Conservation (phyloP, 2,113 vertebrate species). For the Phrynocephalus versicolor region DNA sequence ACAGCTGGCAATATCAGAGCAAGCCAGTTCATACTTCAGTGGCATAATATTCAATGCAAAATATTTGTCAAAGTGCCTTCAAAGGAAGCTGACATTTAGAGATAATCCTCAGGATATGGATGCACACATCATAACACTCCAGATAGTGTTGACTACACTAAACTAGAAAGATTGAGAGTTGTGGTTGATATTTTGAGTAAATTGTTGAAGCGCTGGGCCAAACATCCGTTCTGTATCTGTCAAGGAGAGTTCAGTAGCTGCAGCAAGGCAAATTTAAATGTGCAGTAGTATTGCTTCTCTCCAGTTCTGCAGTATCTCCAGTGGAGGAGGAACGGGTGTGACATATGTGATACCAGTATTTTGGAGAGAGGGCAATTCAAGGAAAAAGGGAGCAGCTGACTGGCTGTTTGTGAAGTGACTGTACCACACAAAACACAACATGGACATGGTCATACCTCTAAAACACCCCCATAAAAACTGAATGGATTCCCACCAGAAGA, state of each 20-base stretch:
- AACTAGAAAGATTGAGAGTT: not conserved
- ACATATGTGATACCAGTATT: too few species aligned
- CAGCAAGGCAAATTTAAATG: not conserved
- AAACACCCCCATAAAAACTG: too few species aligned
- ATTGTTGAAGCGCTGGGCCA: conserved; percentile 2
- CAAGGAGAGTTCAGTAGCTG: not conserved
- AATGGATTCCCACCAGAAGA: too few species aligned
- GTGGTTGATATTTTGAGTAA: not conserved
- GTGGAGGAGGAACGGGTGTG: not conserved
- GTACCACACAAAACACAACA: too few species aligned
- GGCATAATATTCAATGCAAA: not conserved
- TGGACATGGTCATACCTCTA: too few species aligned
- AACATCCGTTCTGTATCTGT: not conserved
- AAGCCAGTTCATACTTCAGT: conserved; percentile 9
- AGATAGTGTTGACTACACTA: conserved; percentile 19
- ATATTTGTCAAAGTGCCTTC: conserved; percentile 1
- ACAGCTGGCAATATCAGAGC: not conserved
- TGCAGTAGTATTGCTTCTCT: not conserved
- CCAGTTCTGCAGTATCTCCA: not conserved
- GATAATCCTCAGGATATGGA: conserved; percentile 10
- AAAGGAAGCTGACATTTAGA: conserved; percentile 29
- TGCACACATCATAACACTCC: accelerated
- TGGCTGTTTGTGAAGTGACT: too few species aligned
- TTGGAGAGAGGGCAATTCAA: too few species aligned
- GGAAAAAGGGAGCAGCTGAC: too few species aligned